Base-by-base conservation (phyloP, 1,140 invertebrate species). In the Drosophila prosaltans region DNA sequence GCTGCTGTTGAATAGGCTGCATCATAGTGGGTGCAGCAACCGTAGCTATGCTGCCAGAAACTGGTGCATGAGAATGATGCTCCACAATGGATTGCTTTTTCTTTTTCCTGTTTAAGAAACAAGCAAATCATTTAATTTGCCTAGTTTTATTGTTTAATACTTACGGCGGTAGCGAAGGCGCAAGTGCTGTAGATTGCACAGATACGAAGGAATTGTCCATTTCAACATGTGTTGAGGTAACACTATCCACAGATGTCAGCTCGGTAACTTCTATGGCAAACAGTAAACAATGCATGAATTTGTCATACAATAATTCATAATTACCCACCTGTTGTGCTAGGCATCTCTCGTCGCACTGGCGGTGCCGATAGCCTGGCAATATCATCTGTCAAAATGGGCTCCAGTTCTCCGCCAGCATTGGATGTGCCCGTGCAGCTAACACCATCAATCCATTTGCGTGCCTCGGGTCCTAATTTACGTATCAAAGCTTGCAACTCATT, bases 401-500 rank as follows among this genome's bases (percentile, higher is more conserved):
- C 91, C 39, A 90, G 63, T 8, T 92, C 92, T 30, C 74, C 68
- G 32, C 57, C 66, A 0, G 61, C 77, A 9, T 66, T 78, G 16
- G 74, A 60, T 11, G 63, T 68, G 0, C 82, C 83, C 0, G 72
- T 60, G 36, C 91, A 92, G n/a, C 81, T 90, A 3, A 90, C 91
- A 8, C 91, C 91, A 57, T 92, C 92, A 32, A 92, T 84, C 92
- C 92, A 92, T 55, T 92, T 92, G 21, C 90, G 75, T 1, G 92
- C 91, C 70, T 92, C 92, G 6, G 91, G 92, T 6, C 92, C 92
- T 32, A 92, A 51, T 43, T 92, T 92, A 0, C 91, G 80, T 54
- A 92, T 92, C 1, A 92, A 65, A 0, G 83, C 91, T 93, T 97
- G 96, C 71, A 97, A 92, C 81, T 97, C 96, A 26, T 95, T 95